Evolutionary conservation across 2,797 vertebrate species (phyloP).

Genomic region (Chrysocyon brachyurus): DNA sequence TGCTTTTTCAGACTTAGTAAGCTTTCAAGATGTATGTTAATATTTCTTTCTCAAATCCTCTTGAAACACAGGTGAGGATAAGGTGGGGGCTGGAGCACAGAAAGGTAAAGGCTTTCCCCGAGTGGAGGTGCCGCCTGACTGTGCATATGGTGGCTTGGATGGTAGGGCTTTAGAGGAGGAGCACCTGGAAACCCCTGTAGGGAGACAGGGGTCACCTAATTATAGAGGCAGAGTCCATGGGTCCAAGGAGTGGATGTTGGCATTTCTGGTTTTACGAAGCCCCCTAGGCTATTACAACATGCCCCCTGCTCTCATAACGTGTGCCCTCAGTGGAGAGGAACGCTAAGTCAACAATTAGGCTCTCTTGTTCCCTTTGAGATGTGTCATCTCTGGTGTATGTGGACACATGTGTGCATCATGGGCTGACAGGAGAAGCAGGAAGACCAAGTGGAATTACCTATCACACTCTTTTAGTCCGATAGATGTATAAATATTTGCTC

Average conservation of each 20-base stretch:
- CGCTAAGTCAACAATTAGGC: accelerated
- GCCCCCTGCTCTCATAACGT: accelerated
- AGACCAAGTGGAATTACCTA: accelerated
- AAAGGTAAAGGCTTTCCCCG: neutral
- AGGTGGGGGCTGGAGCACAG: neutral
- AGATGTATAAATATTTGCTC: too few relatives aligned
- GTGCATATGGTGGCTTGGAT: accelerated
- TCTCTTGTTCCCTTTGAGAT: accelerated
- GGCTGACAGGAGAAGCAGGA: neutral
- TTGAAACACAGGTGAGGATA: accelerated
- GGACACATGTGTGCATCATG: accelerated
- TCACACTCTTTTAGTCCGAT: accelerated
- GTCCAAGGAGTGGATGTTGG: too few relatives aligned
- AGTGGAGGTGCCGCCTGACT: accelerated
- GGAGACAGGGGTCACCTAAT: too few relatives aligned
- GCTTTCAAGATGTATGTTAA: neutral
- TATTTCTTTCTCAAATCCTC: neutral
- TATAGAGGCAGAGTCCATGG: accelerated
- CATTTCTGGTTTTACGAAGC: accelerated
- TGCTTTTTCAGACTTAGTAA: neutral
- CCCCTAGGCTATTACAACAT: accelerated
- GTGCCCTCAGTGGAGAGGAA: too few relatives aligned
- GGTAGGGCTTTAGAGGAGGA: neutral
- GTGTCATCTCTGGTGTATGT: accelerated
- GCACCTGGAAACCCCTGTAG: neutral